Base-by-base conservation (phyloP, 2,888 invertebrate species). In the Aleiodes alternator region DNA sequence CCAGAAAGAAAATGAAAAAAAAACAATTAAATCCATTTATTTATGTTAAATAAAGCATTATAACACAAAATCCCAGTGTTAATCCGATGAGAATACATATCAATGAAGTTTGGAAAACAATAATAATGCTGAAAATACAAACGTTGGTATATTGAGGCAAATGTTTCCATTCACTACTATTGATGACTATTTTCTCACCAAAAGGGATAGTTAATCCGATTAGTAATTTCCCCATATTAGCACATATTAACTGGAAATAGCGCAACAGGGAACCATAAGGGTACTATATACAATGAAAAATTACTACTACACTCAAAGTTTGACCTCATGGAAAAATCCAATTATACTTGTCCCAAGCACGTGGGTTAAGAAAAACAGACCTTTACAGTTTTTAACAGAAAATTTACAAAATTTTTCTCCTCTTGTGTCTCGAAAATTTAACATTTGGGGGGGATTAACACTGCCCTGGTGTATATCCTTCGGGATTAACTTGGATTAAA, bases 311-410 rank as follows among this genome's bases (percentile, higher is more conserved):
- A 38, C 38, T 61, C 16, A 5, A 61, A 5, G 14, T 16, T 43
- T 43, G 43, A 43, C 23, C 43, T 8, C 48, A 48, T 16, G 11
- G 11, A 64, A 43, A 48, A 64, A 43, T 64, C 64, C 64, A 64
- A 64, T 64, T 64, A 64, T 64, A 11, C 64, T 64, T 23, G 48
- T 64, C 64, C 9, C 64, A 64, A 23, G 64, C 43, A 64, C 48
- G 23, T 43, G 48, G 64, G 38, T 16, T 8, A 16, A 48, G 14
- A 64, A 64, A 64, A 43, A 43, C 43, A 43, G 23, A 43, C 43
- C 11, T 2, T 23, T 2, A 8, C n/a, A 43, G 43, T 43, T 43
- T 43, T 43, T 43, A 43, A 5, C n/a, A 43, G 9, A 43, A 9
- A 11, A 38, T 23, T 1, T 2, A 23, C 23, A 23, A 23, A 23